A percentile compares a stretch with the other conserved stretches of the same genome.
phyloP scores from a whole-genome alignment of 2,888 invertebrate genomes.

The Cryptus viduatorius region DNA sequence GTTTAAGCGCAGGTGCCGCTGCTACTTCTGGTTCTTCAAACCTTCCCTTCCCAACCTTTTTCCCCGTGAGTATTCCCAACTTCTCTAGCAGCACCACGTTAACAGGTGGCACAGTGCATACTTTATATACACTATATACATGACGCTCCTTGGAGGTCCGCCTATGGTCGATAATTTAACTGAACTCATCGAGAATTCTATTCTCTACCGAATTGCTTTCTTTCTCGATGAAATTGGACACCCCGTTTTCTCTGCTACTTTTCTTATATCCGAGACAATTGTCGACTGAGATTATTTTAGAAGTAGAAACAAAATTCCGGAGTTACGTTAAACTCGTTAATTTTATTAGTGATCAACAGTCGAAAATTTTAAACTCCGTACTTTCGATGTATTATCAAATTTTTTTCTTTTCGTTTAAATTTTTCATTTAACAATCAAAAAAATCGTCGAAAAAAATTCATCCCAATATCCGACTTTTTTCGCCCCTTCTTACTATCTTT shows the following conservation, averaged over 20 bases:
- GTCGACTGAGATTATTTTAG: not conserved
- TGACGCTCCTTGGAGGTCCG: not conserved
- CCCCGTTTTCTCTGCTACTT: not conserved
- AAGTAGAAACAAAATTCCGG: too few relatives aligned
- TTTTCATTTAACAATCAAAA: too few relatives aligned
- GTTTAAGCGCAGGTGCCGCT: slow-evolving; percentile 64
- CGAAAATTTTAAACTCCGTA: too few relatives aligned
- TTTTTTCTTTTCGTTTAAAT: too few relatives aligned
- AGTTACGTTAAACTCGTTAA: too few relatives aligned
- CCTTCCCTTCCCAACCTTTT: slow-evolving; percentile 35
- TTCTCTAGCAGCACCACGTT: slow-evolving; percentile 55
- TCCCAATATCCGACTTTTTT: too few relatives aligned
- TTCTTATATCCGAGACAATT: not conserved
- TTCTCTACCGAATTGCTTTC: slow-evolving; percentile 30
- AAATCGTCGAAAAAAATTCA: too few relatives aligned
- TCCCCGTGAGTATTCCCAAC: slow-evolving; percentile 41
- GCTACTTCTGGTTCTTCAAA: slow-evolving; percentile 40
- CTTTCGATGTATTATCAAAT: too few relatives aligned
- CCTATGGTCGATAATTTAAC: slow-evolving; percentile 41
- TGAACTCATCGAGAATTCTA: slow-evolving; percentile 21
- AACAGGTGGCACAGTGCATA: slow-evolving; percentile 69
- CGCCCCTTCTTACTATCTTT: too few relatives aligned
- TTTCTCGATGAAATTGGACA: not conserved
- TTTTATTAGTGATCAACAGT: too few relatives aligned
- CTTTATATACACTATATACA: slow-evolving; percentile 27